These are phyloP conservation scores for Gambusia holbrooki DNA, from an alignment of 2,113 vertebrate species.

Conservation along the genomic window DNA sequence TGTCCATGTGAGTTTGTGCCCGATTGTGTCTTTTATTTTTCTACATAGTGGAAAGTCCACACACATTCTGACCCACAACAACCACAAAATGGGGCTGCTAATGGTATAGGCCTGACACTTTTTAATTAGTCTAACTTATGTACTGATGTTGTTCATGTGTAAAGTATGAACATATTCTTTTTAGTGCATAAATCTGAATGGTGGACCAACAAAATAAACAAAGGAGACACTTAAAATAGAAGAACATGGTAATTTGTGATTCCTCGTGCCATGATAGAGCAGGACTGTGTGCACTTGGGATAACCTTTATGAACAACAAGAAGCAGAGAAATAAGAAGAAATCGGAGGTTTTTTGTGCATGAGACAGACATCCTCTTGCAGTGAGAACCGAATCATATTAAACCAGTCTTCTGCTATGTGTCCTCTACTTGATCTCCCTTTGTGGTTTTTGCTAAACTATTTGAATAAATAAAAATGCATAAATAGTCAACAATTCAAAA, in stretches of 20 bases:
- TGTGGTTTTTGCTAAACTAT: constrained; percentile 21
- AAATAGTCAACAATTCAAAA: constrained; percentile 9
- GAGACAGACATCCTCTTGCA: constrained; percentile 17
- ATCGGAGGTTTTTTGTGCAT: constrained; percentile 14
- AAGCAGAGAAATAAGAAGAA: constrained; percentile 19
- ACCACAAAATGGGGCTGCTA: too few species aligned
- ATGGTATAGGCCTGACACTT: too few species aligned
- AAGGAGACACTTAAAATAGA: neutral
- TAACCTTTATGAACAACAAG: constrained; percentile 19
- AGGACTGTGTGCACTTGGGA: constrained; percentile 13
- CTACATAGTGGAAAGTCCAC: too few species aligned
- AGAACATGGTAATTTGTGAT: neutral
- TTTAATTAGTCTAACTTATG: too few species aligned
- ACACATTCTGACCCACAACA: too few species aligned
- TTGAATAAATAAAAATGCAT: constrained; percentile 30
- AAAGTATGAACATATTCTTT: neutral
- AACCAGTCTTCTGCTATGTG: constrained; percentile 27
- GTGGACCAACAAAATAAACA: neutral
- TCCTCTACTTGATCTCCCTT: constrained; percentile 18
- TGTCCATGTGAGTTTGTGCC: too few species aligned
- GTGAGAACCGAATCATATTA: constrained; percentile 42
- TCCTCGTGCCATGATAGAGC: neutral
- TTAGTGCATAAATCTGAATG: neutral
- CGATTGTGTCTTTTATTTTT: too few species aligned
- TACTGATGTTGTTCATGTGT: neutral